Conservation (phyloP, 1,140 invertebrate genomes). For the Drosophila asahinai region DNA sequence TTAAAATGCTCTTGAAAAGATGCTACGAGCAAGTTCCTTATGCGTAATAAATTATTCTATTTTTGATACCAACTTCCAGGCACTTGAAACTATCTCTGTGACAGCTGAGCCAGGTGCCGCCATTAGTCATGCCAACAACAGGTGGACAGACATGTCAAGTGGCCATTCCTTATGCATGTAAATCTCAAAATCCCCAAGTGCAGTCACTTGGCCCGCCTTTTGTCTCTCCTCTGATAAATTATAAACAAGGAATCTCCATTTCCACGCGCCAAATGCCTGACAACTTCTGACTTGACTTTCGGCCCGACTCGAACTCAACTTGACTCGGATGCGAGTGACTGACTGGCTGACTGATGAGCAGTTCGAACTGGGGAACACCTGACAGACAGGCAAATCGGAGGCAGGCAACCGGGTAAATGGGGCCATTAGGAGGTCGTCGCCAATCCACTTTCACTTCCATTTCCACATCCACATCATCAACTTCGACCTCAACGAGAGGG, state of each 20-base stretch:
- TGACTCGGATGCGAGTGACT: neutral
- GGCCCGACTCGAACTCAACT: slow-evolving; percentile 1
- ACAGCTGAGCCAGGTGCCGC: slow-evolving; percentile 3
- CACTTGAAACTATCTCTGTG: slow-evolving; percentile 16
- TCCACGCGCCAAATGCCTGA: slow-evolving; percentile 30
- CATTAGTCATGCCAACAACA: slow-evolving; percentile 18
- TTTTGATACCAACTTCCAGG: neutral
- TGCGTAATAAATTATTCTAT: neutral
- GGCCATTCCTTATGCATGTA: slow-evolving; percentile 67
- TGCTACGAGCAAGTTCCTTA: neutral
- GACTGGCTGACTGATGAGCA: slow-evolving; percentile 34
- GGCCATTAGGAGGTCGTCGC: slow-evolving; percentile 17
- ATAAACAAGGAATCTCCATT: slow-evolving; percentile 63
- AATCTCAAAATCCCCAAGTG: slow-evolving; percentile 62
- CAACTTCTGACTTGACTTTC: slow-evolving; percentile 51
- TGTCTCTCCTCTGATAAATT: slow-evolving; percentile 27
- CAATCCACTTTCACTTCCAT: neutral
- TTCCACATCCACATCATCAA: slow-evolving; percentile 28
- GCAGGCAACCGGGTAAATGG: slow-evolving; percentile 2
- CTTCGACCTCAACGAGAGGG: slow-evolving; percentile 20
- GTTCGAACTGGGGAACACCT: slow-evolving; percentile 11
- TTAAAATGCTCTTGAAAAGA: neutral
- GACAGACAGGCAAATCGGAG: neutral
- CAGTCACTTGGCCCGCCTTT: slow-evolving; percentile 30
- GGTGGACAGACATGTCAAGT: slow-evolving; percentile 22